Conservation (phyloP, 2,797 vertebrate genomes). For the Silurus lanzhouensis region DNA sequence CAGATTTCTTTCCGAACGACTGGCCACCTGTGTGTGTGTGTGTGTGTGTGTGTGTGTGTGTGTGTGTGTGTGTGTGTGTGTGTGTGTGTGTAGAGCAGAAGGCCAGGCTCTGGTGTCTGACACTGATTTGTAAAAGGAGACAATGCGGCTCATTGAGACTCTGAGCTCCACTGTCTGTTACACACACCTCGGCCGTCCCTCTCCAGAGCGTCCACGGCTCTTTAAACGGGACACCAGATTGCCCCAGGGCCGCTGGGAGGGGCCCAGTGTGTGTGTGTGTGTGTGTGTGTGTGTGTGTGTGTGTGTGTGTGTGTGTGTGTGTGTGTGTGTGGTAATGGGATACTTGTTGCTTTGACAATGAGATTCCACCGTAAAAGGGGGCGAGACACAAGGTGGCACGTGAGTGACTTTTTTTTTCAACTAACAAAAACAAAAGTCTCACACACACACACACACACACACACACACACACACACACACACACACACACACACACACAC, state of each 20-base stretch:
- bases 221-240: conserved; percentile 76
- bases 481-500: conserved; percentile 17
- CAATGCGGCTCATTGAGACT: conserved; percentile 78
- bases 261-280: conserved; percentile 33
- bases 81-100: conserved; percentile 69
- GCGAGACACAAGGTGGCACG: conserved; percentile 42
- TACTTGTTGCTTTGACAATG: conserved; percentile 78
- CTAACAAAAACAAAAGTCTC: conserved; percentile 47
- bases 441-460: not conserved
- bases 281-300: conserved; percentile 43
- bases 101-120: conserved; percentile 77
- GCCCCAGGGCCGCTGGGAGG: conserved; percentile 57
- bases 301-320: conserved; percentile 30
- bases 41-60: conserved; percentile 59
- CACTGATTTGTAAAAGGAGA: conserved; percentile 81
- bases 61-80: conserved; percentile 54
- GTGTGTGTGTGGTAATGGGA: conserved; percentile 43
- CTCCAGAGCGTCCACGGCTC: conserved; percentile 58
- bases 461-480: conserved; percentile 35
- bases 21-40: conserved; percentile 61
- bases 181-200: conserved; percentile 70
- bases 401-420: conserved; percentile 43
- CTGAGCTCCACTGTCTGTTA: conserved; percentile 75
- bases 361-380: conserved; percentile 60
- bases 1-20: conserved; percentile 5